Percentiles rank a stretch among this genome's conserved stretches.
Evolutionary conservation across 2,888 invertebrate genomes (phyloP).

Genomic region (Phorcus lineatus): DNA sequence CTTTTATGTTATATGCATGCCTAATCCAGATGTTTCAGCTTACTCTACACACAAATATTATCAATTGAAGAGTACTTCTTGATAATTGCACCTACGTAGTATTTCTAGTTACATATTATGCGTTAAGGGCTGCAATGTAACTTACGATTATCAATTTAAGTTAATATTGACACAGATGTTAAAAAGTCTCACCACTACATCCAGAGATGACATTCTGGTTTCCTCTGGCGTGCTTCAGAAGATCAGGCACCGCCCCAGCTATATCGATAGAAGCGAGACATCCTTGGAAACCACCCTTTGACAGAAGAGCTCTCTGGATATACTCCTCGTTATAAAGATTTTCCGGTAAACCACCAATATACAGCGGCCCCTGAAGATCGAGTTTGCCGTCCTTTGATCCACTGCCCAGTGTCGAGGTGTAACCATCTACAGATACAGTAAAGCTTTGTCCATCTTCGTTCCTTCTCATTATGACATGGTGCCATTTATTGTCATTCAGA

Average conservation of each 20-base stretch:
- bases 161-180: no score
- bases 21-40: no score
- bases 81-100: no score
- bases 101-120: no score
- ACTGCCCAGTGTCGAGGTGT: conserved; percentile 41
- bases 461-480: conserved; percentile 53
- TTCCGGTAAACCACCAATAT: conserved; percentile 63
- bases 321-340: conserved; percentile 47
- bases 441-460: conserved; percentile 50
- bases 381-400: conserved; percentile 47
- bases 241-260: conserved; percentile 59
- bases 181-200: conserved; percentile 42
- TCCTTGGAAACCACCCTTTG: conserved; percentile 70
- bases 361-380: conserved; percentile 45
- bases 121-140: no score
- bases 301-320: conserved; percentile 52
- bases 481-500: conserved; percentile 68
- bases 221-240: conserved; percentile 48
- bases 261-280: conserved; percentile 70
- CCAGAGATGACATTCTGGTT: conserved; percentile 38
- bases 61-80: no score
- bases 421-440: conserved; percentile 52
- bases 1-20: no score
- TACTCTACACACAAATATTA: no score
- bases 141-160: no score